Evolutionary conservation across 2,113 vertebrate species (phyloP).

Genomic region (Dromas ardeola): DNA sequence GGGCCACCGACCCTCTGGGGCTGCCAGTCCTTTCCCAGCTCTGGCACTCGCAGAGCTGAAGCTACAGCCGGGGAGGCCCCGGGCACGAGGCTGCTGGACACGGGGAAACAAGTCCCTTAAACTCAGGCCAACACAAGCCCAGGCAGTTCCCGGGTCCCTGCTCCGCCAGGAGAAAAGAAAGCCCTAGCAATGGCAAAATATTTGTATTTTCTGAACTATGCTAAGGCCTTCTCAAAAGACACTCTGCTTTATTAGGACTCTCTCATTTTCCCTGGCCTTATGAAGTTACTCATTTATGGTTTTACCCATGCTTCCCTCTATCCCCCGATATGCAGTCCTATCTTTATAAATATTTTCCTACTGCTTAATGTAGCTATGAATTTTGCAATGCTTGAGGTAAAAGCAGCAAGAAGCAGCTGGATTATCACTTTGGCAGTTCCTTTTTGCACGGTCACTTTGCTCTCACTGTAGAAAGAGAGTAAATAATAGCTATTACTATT

Average conservation of each 20-base stretch:
- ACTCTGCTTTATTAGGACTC: background rate
- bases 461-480: background rate
- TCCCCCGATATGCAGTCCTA: background rate
- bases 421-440: background rate
- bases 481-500: background rate
- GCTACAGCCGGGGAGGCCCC: fast-evolving
- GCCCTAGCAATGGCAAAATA: background rate
- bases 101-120: fast-evolving
- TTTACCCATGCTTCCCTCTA: background rate
- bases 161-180: background rate
- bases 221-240: background rate
- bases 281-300: background rate
- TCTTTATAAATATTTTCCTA: background rate
- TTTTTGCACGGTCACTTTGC: background rate
- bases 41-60: background rate
- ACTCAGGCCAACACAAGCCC: background rate
- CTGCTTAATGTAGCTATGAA: constrained; percentile 3
- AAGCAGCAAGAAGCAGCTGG: background rate
- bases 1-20: background rate
- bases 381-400: background rate
- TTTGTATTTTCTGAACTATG: fast-evolving
- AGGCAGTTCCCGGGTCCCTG: background rate
- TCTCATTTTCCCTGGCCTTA: background rate
- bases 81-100: fast-evolving
- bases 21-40: background rate